Base-by-base conservation (phyloP, 2,113 vertebrate species). In the Trinectes maculatus region DNA sequence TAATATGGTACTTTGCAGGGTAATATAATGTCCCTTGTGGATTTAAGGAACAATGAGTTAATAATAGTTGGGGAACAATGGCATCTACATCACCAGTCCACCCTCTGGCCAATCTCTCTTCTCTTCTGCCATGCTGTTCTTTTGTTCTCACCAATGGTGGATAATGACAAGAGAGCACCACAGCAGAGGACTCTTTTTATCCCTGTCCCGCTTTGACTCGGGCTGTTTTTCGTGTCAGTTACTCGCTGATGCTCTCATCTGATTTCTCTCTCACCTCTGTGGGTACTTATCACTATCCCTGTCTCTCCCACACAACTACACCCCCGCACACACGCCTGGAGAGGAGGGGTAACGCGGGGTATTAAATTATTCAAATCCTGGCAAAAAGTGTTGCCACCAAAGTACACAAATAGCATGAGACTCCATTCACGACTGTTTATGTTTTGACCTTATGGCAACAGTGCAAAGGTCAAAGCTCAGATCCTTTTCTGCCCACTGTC, bases 281-380 rank as follows among this genome's bases (percentile, higher is more conserved):
- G 53, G 15, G 28, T 66, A 28, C 51, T 70, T 66, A 40, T 60
- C 52, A 52, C n/a, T 2, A 8, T 60, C 40, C 15, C 19, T 56
- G 65, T 48, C 34, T 29, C 13, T 36, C 16, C 9, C 31, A 29
- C 39, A 18, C 33, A 71, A 39, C 31, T 22, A 22, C 43, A 25
- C 39, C 33, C 29, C 1, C 5, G 5, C 48, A 51, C 48, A 69
- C 49, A 15, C 25, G 8, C 37, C 16, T 39, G 59, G 62, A 48
- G 64, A 57, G 34, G 40, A 37, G 36, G 40, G 42, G 49, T 4
- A 22, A 60, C 47, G 44, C 22, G 5, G 28, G 37, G 10, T 71
- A 11, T 39, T 79, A 56, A 85, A 88, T 81, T 63, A 85, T 86
- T 85, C 72, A 88, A 49, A 59, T 51, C 21, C 28, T 31, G 46